A percentile compares a stretch with the other conserved stretches of the same genome.
phyloP scores from a whole-genome alignment of 2,888 invertebrate genomes.

The Scrobipalpa costella region DNA sequence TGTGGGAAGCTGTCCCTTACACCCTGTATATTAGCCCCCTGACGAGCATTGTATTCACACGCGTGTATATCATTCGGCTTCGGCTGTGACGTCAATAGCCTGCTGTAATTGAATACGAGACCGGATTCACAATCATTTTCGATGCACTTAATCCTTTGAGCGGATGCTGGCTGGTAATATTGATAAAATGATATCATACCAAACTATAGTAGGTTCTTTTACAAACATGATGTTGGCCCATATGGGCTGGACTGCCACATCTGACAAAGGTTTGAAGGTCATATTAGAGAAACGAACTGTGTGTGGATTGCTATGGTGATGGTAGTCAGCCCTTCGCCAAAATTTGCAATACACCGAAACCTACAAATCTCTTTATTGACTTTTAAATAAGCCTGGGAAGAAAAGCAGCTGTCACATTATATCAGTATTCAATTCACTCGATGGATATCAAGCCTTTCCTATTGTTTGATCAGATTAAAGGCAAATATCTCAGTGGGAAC shows the following conservation, averaged over 20 bases:
- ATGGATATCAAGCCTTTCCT: background rate
- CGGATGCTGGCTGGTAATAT: background rate
- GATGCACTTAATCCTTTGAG: slow-evolving; percentile 8
- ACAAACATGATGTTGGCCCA: no score
- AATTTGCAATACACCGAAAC: no score
- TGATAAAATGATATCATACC: background rate
- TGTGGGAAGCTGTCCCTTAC: no score
- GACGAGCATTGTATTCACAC: background rate
- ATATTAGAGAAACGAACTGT: no score
- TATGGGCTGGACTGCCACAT: no score
- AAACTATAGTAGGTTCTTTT: no score
- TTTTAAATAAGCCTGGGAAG: no score
- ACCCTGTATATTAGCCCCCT: background rate
- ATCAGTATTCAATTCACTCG: background rate
- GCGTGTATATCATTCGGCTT: background rate
- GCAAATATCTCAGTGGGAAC: slow-evolving; percentile 8
- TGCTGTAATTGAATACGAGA: slow-evolving; percentile 17
- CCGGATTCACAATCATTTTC: slow-evolving; percentile 10
- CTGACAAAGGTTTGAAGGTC: no score
- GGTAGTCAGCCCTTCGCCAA: no score
- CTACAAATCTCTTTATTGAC: no score
- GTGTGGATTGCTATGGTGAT: no score
- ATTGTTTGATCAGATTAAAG: background rate
- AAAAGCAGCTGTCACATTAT: no score
- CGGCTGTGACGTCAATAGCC: slow-evolving; percentile 11